A percentile compares a stretch with the other conserved stretches of the same genome.
Conservation (phyloP, 2,113 vertebrate genomes). For the Seriola dumerili region DNA sequence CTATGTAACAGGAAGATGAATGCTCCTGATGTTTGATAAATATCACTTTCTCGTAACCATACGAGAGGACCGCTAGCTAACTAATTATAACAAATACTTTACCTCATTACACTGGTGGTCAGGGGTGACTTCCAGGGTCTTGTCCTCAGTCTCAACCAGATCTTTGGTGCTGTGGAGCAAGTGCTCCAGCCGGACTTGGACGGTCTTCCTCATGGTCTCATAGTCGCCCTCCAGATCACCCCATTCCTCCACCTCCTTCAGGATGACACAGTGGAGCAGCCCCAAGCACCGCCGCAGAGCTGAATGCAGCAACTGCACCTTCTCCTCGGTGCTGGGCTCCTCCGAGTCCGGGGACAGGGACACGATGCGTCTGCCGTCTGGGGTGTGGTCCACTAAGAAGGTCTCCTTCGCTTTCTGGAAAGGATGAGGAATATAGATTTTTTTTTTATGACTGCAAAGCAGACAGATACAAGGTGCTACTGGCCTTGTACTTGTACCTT, state of each 20-base stretch:
- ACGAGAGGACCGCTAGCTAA: neutral
- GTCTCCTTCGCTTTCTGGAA: slow-evolving; percentile 80
- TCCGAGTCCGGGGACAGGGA: slow-evolving; percentile 57
- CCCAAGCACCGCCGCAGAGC: slow-evolving; percentile 82
- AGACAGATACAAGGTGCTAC: neutral
- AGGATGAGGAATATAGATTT: neutral
- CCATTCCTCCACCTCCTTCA: slow-evolving; percentile 82
- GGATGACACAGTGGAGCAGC: slow-evolving; percentile 80
- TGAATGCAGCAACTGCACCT: slow-evolving; percentile 75
- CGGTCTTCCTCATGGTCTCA: slow-evolving; percentile 72
- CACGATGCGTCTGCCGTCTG: slow-evolving; percentile 75
- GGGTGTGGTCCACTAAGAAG: slow-evolving; percentile 71
- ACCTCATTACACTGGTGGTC: slow-evolving; percentile 81
- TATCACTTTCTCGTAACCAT: neutral
- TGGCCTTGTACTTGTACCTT: slow-evolving; percentile 8
- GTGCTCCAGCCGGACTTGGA: slow-evolving; percentile 75
- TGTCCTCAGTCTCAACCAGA: slow-evolving; percentile 63
- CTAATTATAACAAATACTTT: neutral
- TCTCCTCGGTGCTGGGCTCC: slow-evolving; percentile 65
- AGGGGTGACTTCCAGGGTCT: slow-evolving; percentile 71
- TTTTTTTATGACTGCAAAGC: neutral
- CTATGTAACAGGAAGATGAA: neutral
- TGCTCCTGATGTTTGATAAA: no score
- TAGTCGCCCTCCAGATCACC: slow-evolving; percentile 79
- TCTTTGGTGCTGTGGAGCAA: slow-evolving; percentile 78